phyloP scores from a whole-genome alignment of 2,113 vertebrate species.

The Panthera leo region DNA sequence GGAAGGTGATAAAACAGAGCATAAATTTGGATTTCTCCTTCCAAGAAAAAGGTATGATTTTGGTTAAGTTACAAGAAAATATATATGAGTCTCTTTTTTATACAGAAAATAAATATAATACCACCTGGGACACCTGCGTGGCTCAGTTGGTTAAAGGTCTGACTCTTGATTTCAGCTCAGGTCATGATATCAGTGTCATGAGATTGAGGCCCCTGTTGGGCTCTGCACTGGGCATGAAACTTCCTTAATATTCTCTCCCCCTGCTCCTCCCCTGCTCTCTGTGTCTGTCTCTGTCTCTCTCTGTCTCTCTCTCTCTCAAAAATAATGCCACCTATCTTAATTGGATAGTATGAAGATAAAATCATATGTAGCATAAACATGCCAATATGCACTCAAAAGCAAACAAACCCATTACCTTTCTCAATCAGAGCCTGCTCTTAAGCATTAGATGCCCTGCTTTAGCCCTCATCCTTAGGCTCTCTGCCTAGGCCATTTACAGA shows the following conservation, averaged over 20 bases:
- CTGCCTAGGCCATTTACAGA: background rate
- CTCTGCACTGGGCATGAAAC: no score
- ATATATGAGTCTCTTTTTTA: background rate
- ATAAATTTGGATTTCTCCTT: background rate
- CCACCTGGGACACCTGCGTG: no score
- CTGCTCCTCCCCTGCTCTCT: no score
- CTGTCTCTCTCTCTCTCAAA: no score
- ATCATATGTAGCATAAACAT: background rate
- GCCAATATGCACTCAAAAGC: background rate
- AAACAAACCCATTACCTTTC: background rate
- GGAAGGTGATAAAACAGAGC: slow-evolving; percentile 10
- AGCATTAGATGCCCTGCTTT: fast-evolving
- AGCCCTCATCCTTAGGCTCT: background rate
- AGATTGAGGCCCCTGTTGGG: no score
- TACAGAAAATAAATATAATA: background rate
- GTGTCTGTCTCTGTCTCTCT: no score
- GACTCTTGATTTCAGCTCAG: no score
- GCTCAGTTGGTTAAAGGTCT: no score
- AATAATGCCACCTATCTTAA: background rate
- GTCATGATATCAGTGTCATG: no score
- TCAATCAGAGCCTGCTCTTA: no score
- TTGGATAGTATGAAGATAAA: background rate
- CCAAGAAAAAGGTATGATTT: slow-evolving; percentile 2
- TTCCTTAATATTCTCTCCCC: no score
- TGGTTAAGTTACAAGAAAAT: background rate